These are phyloP conservation scores for Bos indicus DNA, from an alignment of 2,113 vertebrate genomes.

Conservation along the genomic window DNA sequence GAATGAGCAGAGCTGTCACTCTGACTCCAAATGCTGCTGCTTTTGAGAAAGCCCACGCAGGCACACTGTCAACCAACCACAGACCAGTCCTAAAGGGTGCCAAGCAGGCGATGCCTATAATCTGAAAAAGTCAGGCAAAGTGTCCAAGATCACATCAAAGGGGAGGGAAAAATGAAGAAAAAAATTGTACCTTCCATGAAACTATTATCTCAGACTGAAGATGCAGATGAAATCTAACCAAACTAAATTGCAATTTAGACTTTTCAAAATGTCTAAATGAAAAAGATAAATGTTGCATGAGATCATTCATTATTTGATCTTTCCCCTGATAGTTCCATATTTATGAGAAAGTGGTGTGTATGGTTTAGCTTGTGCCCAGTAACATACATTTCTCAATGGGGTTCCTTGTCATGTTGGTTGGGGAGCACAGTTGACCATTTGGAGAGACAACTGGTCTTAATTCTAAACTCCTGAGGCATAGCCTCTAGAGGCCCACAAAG, in stretches of 20 bases:
- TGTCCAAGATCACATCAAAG: background rate
- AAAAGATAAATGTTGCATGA: background rate
- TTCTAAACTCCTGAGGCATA: background rate
- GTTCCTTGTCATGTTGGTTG: background rate
- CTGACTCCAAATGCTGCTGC: background rate
- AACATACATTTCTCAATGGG: background rate
- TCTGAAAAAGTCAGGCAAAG: background rate
- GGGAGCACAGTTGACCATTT: background rate
- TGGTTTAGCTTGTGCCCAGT: background rate
- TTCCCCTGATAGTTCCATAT: background rate
- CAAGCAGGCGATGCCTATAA: background rate
- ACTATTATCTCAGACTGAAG: constrained; percentile 30
- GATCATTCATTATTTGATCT: background rate
- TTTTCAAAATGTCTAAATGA: constrained; percentile 1
- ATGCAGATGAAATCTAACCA: constrained; percentile 14
- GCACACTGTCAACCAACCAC: background rate
- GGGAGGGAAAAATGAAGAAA: background rate
- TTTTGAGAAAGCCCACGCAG: background rate
- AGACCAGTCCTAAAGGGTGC: background rate
- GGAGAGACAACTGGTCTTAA: background rate
- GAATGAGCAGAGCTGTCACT: constrained; percentile 11
- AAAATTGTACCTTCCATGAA: constrained; percentile 36
- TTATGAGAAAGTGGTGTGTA: background rate
- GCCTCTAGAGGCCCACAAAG: background rate
- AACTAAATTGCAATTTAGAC: constrained; percentile 44